Base-by-base conservation (phyloP, 2,888 invertebrate species). In the Agonum fuliginosum region DNA sequence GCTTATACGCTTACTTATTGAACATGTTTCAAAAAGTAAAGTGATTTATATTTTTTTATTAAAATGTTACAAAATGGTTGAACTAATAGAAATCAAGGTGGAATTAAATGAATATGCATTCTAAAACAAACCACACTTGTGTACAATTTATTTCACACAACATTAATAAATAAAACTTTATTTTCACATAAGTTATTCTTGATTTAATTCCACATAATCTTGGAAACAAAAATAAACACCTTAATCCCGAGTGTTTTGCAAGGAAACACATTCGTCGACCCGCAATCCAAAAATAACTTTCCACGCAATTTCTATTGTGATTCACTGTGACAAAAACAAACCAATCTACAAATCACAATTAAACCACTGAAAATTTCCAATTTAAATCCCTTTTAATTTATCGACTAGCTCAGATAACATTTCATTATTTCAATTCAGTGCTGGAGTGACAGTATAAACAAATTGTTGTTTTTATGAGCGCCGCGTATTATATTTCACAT, bases 401-500 rank as follows among this genome's bases (percentile, higher is more conserved):
- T 8, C 37, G n/a, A 37, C 37, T n/a, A 37, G n/a, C 37, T 37
- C 10, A 37, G n/a, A 54, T 24, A 24, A 24, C 54, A 54, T 54
- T 54, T 54, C 54, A 54, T 54, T 54, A 54, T 54, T 54, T 20
- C 54, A 54, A 48, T 48, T 48, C 48, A n/a, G 48, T 19, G 10
- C 48, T 19, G n/a, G 24, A 54, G 54, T 54, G 54, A 54, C 54
- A 24, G 22, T 24, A 54, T 54, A 54, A 54, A 54, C 54, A 54
- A 54, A 54, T 54, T 54, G 54, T 54, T 54, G 54, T 54, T 54
- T 54, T 54, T 54, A 54, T 54, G 20, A 54, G 24, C 54, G 3
- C 37, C 0, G 54, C 22, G 24, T n/a, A 51, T 51, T 10, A 37
- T 51, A 51, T 51, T 51, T n/a, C 22, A 22, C 51, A 51, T 19